phyloP scores from a whole-genome alignment of 30 jellyfish, hydroid and myxozoan genomes.

The Chironex yamaguchii region DNA sequence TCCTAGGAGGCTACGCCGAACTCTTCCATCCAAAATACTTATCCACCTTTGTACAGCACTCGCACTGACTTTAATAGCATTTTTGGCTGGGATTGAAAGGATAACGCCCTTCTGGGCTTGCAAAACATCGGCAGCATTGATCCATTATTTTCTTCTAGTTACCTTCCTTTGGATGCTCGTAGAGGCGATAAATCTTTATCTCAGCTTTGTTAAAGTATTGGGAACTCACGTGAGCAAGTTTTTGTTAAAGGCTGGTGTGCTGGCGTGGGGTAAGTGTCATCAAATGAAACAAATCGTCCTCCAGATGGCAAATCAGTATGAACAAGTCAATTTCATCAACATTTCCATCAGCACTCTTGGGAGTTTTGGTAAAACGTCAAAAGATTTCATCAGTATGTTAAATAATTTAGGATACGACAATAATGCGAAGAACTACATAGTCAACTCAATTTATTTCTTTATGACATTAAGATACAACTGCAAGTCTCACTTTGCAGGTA shows the following conservation, averaged over 20 bases:
- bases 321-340: no score
- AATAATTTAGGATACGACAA: no score
- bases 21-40: constrained; percentile 66
- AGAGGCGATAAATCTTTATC: constrained; percentile 26
- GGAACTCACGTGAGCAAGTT: constrained; percentile 4
- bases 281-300: no score
- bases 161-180: constrained; percentile 66
- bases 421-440: no score
- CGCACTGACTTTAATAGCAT: constrained; percentile 39
- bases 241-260: constrained; percentile 6
- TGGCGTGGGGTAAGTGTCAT: constrained; percentile 63
- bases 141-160: constrained; percentile 60
- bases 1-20: constrained; percentile 65
- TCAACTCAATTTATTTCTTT: no score
- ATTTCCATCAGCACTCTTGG: no score
- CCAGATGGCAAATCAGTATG: no score
- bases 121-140: constrained; percentile 45
- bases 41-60: constrained; percentile 51
- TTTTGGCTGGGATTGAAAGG: constrained; percentile 64
- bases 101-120: constrained; percentile 36
- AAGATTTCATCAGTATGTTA: no score
- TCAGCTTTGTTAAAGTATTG: constrained; percentile 20
- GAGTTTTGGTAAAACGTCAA: no score
- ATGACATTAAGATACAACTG: no score
- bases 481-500: no score